phyloP scores from a whole-genome alignment of 2,888 invertebrate species.

The Cryptus viduatorius region DNA sequence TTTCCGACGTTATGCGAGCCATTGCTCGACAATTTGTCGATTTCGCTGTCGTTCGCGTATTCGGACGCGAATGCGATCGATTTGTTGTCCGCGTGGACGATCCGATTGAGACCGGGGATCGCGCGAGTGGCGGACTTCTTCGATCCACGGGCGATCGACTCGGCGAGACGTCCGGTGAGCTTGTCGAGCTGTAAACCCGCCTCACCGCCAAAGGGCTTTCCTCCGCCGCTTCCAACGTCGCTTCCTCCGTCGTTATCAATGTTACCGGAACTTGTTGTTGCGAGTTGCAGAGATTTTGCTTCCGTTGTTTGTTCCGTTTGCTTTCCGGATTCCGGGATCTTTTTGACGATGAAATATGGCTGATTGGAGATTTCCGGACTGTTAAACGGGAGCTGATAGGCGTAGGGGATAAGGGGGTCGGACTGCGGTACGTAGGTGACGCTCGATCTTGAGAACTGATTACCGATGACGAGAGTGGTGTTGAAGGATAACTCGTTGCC shows the following conservation, averaged over 20 bases:
- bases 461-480: conserved; percentile 74
- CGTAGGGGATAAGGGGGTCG: conserved; percentile 72
- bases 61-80: conserved; percentile 70
- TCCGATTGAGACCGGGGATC: conserved; percentile 76
- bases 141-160: conserved; percentile 70
- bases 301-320: conserved; percentile 6
- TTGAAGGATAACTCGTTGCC: conserved; percentile 66
- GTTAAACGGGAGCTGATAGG: conserved; percentile 73
- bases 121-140: conserved; percentile 75
- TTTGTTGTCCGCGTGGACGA: conserved; percentile 72
- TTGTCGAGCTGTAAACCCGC: conserved; percentile 67
- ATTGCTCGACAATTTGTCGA: conserved; percentile 57
- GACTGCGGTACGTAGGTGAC: conserved; percentile 74
- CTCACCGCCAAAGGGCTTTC: conserved; percentile 15
- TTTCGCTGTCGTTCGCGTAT: conserved; percentile 67
- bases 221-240: conserved; percentile 4
- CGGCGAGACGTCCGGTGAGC: conserved; percentile 72
- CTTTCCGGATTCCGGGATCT: conserved; percentile 73
- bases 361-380: conserved; percentile 48
- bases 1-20: conserved; percentile 70
- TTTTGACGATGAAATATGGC: conserved; percentile 80
- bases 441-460: conserved; percentile 75
- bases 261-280: background rate
- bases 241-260: background rate
- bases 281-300: background rate